Conservation (phyloP, 2,113 vertebrate species). For the Choloepus hoffmanni region DNA sequence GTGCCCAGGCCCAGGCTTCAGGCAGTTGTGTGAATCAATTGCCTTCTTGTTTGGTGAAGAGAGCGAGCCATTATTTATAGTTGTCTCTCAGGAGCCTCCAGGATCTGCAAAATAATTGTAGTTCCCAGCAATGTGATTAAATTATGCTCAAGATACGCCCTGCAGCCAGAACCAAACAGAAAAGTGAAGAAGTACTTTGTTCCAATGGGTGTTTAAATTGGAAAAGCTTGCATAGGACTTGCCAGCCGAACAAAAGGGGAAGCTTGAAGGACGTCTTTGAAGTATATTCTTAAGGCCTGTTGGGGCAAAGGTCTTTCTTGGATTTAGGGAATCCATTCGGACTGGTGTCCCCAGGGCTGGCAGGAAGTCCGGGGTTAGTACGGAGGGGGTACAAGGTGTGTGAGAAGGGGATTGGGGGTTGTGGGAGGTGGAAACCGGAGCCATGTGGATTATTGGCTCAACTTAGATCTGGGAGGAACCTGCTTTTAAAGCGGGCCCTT, state of each 20-base stretch:
- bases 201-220: slow-evolving; percentile 45
- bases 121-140: slow-evolving; percentile 53
- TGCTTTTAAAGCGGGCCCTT: not conserved
- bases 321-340: slow-evolving; percentile 35
- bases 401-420: no score
- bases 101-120: slow-evolving; percentile 70
- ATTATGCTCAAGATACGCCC: slow-evolving; percentile 39
- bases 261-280: slow-evolving; percentile 33
- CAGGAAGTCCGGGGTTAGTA: not conserved
- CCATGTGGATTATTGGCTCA: not conserved
- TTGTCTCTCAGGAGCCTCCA: slow-evolving; percentile 66
- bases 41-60: slow-evolving; percentile 70
- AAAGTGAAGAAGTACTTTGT: slow-evolving; percentile 63
- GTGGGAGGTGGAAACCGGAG: not conserved
- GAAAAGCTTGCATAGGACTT: slow-evolving; percentile 22
- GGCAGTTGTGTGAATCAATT: slow-evolving; percentile 59
- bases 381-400: no score
- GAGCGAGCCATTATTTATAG: slow-evolving; percentile 60
- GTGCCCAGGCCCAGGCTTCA: slow-evolving; percentile 62
- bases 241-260: slow-evolving; percentile 33
- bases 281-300: slow-evolving; percentile 14
- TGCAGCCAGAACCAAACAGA: slow-evolving; percentile 12
- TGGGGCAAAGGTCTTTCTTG: slow-evolving; percentile 16
- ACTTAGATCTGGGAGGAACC: not conserved
- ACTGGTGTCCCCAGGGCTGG: not conserved